These are phyloP conservation scores for Lytechinus pictus DNA, from an alignment of 35 echinoderm and acorn worm species.

Conservation along the genomic window DNA sequence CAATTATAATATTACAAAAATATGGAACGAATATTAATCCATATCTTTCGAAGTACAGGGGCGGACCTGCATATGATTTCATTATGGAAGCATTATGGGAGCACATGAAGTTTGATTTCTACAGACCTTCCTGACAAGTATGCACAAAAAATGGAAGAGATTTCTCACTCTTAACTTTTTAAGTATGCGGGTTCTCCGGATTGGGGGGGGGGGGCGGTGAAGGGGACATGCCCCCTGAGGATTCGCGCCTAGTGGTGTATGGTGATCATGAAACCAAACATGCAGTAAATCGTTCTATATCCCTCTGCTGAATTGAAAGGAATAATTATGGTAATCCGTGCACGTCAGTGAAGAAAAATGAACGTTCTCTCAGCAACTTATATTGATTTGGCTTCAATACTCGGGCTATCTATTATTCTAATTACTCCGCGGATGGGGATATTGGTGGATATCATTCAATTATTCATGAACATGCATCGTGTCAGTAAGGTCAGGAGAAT, in stretches of 20 bases:
- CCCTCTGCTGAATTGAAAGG: background rate
- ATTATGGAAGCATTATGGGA: too few species aligned
- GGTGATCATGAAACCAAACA: background rate
- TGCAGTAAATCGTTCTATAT: background rate
- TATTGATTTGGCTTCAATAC: background rate
- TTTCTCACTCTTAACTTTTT: too few species aligned
- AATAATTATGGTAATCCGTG: background rate
- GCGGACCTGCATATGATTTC: too few species aligned
- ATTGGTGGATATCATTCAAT: background rate
- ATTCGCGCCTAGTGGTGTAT: background rate
- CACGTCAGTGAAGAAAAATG: background rate
- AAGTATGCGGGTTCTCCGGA: too few species aligned
- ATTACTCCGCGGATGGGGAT: background rate
- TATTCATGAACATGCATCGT: background rate
- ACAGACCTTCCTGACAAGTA: too few species aligned
- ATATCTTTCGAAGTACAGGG: too few species aligned
- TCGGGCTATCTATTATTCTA: background rate
- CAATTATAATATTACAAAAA: too few species aligned
- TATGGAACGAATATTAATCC: too few species aligned
- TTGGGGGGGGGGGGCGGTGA: too few species aligned
- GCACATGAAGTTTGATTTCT: too few species aligned
- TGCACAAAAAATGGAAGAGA: too few species aligned
- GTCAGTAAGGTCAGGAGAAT: background rate
- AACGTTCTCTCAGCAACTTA: background rate
- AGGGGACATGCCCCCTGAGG: too few species aligned